Conservation (phyloP, 2,113 vertebrate genomes). For the Trachemys scripta region DNA sequence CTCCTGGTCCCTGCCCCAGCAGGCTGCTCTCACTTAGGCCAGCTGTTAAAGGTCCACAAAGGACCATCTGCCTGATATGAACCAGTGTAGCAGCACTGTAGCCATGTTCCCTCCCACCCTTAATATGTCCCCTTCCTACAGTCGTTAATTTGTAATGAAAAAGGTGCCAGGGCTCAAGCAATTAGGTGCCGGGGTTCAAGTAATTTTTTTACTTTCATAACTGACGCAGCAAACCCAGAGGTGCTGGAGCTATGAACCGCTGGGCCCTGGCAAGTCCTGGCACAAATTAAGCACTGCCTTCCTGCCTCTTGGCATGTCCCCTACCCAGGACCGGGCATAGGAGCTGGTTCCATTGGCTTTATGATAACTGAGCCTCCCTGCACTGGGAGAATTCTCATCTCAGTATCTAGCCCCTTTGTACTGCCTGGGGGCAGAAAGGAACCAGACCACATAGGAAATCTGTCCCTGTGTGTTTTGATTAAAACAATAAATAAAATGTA, state of each 20-base stretch:
- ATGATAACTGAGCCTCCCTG: not conserved
- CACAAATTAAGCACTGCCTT: not conserved
- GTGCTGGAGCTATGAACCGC: too few relatives aligned
- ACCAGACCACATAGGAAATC: not conserved
- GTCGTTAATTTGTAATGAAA: too few relatives aligned
- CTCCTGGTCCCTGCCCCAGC: not conserved
- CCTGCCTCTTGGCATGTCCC: not conserved
- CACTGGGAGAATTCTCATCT: not conserved
- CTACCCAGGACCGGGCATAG: not conserved
- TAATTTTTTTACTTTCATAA: too few relatives aligned
- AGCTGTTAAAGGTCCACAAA: not conserved
- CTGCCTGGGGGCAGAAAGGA: not conserved
- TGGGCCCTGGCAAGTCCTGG: too few relatives aligned
- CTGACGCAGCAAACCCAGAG: too few relatives aligned
- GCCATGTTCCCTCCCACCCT: not conserved
- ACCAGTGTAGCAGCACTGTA: not conserved
- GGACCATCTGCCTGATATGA: slow-evolving; percentile 14
- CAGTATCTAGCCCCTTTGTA: not conserved
- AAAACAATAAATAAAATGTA: not conserved
- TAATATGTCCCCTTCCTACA: not conserved
- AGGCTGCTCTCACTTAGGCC: not conserved
- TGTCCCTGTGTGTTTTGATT: not conserved
- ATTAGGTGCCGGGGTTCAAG: too few relatives aligned
- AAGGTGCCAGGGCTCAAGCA: too few relatives aligned
- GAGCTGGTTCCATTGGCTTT: not conserved